These are phyloP conservation scores for Himalopsyche phryganea DNA, from an alignment of 1,140 invertebrate genomes.

Conservation along the genomic window DNA sequence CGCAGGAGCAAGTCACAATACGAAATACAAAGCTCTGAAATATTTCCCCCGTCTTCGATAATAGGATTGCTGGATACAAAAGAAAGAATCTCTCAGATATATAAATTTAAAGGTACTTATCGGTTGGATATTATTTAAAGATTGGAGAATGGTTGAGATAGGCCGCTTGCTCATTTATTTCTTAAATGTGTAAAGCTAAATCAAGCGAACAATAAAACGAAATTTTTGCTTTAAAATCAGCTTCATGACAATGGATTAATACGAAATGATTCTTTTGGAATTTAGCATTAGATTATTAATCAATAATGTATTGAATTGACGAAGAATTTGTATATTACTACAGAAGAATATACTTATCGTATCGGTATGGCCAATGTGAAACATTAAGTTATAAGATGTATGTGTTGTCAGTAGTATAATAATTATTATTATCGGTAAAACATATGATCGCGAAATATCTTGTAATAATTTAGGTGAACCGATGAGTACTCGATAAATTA, in stretches of 20 bases:
- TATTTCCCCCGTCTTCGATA: constrained; percentile 13
- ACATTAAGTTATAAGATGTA: too few species aligned
- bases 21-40: constrained; percentile 13
- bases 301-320: too few species aligned
- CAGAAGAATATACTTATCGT: too few species aligned
- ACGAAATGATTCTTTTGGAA: too few species aligned
- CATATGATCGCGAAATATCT: too few species aligned
- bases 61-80: constrained; percentile 20
- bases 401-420: too few species aligned
- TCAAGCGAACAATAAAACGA: constrained; percentile 14
- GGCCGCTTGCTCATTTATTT: constrained; percentile 4
- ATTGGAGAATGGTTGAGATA: neutral
- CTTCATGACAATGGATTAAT: neutral
- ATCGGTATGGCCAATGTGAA: too few species aligned
- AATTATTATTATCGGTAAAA: too few species aligned
- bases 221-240: neutral
- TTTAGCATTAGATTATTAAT: too few species aligned
- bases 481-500: too few species aligned
- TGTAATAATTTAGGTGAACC: too few species aligned
- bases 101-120: constrained; percentile 15
- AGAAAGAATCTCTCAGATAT: constrained; percentile 12
- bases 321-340: too few species aligned
- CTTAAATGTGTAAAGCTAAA: constrained; percentile 8
- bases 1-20: constrained; percentile 22
- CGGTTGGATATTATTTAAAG: constrained; percentile 14